phyloP scores from a whole-genome alignment of 1,140 invertebrate genomes.

The Solenopsis fugax region DNA sequence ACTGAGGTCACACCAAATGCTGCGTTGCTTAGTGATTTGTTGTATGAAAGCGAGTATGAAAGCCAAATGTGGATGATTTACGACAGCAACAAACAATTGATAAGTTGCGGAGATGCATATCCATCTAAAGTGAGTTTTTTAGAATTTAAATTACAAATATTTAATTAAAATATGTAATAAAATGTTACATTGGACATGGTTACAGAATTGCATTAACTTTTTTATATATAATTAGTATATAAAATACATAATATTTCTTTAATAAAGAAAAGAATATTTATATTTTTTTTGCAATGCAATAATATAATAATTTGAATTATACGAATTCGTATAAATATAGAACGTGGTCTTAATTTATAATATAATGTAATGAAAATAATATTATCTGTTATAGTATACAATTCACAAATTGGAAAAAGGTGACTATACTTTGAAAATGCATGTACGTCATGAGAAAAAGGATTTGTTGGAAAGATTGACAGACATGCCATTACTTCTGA shows the following conservation, averaged over 20 bases:
- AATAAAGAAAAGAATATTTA: constrained; percentile 12
- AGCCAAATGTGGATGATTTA: constrained; percentile 98
- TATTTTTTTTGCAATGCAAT: background rate
- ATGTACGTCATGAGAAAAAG: constrained; percentile 95
- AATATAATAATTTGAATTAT: background rate
- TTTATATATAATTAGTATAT: constrained; percentile 16
- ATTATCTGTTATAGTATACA: constrained; percentile 90
- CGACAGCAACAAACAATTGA: constrained; percentile 95
- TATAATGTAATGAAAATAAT: constrained; percentile 46
- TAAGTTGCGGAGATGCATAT: constrained; percentile 96
- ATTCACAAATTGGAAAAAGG: constrained; percentile 96
- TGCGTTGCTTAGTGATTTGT: constrained; percentile 93
- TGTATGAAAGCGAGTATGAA: constrained; percentile 98
- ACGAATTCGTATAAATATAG: background rate
- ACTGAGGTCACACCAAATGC: constrained; percentile 94
- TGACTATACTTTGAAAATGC: constrained; percentile 95
- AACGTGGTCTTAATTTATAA: background rate
- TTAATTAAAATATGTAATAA: background rate
- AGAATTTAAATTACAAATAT: background rate
- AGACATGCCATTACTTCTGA: constrained; percentile 91
- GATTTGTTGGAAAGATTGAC: constrained; percentile 95
- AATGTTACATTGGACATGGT: background rate
- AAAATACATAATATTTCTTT: constrained; percentile 10
- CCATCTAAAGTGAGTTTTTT: constrained; percentile 90
- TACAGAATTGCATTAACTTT: constrained; percentile 26